Evolutionary conservation across 2,113 vertebrate species (phyloP), one percentile per base, ranked within the genome.

Genomic region (Chelonoidis abingdonii): DNA sequence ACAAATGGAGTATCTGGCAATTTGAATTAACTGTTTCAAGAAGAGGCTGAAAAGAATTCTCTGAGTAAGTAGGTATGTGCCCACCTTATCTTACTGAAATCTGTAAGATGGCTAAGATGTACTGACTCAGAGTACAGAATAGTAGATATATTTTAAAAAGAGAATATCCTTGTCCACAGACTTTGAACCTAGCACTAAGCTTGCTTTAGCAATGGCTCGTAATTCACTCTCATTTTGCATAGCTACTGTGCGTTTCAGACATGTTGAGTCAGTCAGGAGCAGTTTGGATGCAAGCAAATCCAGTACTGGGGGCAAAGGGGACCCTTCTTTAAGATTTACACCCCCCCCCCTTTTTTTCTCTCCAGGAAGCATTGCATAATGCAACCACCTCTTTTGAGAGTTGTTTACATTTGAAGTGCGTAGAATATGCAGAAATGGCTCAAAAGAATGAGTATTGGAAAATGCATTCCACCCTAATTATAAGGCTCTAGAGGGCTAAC

Each of bases 91-190:
- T 72, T 79, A 84, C 86, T 54, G 84, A 19, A 13, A 47, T 69
- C 35, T 53, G 25, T 87, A n/a, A 93, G 38, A 79, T 54, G 57
- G 88, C 85, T 65, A 93, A 88, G 91, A 50, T 12, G 49, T 50
- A 88, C 1, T 80, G 62, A 86, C 83, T 88, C 83, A 38, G 14
- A 72, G 44, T 84, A 85, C 62, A 35, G 85, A 47, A 85, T 65
- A 72, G 78, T 27, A 84, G 93, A 92, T 57, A 78, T 85, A 76
- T 47, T 92, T 85, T 91, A 92, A 95, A 95, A 84, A n/a, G 90
- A 94, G 38, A 19, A 75, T 59, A 53, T 83, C 47, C 57, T 50
- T 91, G 72, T 80, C 78, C 35, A 25, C 38, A 83, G 10, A 12
- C 41, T 5, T 84, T 3, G 29, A 29, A 75, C 87, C 44, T 47